Evolutionary conservation across 2,113 vertebrate species (phyloP).

Genomic region (Nymphicus hollandicus): DNA sequence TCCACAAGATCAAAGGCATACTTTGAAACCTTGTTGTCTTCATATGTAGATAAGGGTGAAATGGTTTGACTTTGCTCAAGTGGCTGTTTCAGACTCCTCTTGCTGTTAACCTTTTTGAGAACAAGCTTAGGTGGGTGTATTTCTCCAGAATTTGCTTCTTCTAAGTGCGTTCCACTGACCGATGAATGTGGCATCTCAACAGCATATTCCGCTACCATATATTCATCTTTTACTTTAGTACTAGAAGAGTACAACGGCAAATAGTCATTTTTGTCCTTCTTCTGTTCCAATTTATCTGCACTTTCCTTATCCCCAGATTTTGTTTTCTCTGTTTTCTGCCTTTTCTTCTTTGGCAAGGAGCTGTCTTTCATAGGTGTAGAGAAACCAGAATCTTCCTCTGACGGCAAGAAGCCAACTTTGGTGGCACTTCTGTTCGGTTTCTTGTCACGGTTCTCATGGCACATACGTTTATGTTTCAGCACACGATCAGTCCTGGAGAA

Average conservation of each 20-base stretch:
- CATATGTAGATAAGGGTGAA: constrained; percentile 85
- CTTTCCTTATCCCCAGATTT: constrained; percentile 76
- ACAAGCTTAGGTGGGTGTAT: constrained; percentile 90
- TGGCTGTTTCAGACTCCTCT: constrained; percentile 85
- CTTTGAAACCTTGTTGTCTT: constrained; percentile 91
- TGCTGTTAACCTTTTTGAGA: constrained; percentile 90
- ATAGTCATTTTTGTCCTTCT: constrained; percentile 84
- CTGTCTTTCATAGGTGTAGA: constrained; percentile 85
- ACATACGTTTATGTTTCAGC: constrained; percentile 98
- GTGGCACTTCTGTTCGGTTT: constrained; percentile 86
- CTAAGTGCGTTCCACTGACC: constrained; percentile 76
- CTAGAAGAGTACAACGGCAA: constrained; percentile 86
- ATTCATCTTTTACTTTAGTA: constrained; percentile 96
- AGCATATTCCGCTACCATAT: constrained; percentile 90
- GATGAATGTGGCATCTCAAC: constrained; percentile 90
- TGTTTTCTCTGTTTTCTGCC: constrained; percentile 87
- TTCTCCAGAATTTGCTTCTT: constrained; percentile 81
- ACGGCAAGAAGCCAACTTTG: constrained; percentile 83
- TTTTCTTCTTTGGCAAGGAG: constrained; percentile 93
- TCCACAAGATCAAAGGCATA: constrained; percentile 96
- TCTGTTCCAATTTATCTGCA: constrained; percentile 83
- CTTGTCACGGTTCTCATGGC: constrained; percentile 95
- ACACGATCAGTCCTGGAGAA: constrained; percentile 98
- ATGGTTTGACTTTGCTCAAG: constrained; percentile 84
- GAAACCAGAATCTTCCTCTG: constrained; percentile 80